Conservation (phyloP, 2,888 invertebrate species). For the Caenorhabditis panamensis region DNA sequence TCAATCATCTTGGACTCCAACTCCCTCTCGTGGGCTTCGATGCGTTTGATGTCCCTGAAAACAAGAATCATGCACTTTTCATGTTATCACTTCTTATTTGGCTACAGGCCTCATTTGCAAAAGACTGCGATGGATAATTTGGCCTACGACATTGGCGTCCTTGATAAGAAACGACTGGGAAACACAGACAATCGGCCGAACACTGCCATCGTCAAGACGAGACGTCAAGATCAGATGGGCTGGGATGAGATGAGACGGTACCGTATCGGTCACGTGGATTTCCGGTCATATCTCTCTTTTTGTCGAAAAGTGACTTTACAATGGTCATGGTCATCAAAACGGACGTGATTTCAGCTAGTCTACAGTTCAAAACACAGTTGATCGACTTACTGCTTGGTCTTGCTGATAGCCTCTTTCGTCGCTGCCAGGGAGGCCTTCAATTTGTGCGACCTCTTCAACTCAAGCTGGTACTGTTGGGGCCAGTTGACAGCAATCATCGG, state of each 20-base stretch:
- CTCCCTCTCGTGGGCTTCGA: conserved; percentile 54
- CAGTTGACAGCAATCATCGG: conserved; percentile 65
- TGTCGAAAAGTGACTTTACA: background rate
- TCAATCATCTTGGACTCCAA: conserved; percentile 51
- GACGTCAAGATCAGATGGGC: conserved; percentile 10
- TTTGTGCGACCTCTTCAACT: conserved; percentile 66
- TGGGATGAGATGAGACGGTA: background rate
- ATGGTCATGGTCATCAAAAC: background rate
- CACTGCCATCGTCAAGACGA: conserved; percentile 17
- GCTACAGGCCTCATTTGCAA: conserved; percentile 16
- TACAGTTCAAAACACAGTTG: background rate
- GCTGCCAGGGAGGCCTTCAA: conserved; percentile 69
- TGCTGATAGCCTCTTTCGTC: conserved; percentile 66
- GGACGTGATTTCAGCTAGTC: background rate
- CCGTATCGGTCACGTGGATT: conserved; percentile 22
- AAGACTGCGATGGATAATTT: conserved; percentile 20
- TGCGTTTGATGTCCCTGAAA: conserved; percentile 63
- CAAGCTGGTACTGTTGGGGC: conserved; percentile 68
- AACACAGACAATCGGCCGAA: conserved; percentile 40
- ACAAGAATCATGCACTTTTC: background rate
- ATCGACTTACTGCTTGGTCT: conserved; percentile 53
- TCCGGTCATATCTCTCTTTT: conserved; percentile 14
- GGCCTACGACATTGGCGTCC: conserved; percentile 11
- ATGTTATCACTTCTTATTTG: conserved; percentile 1
- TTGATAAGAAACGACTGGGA: conserved; percentile 35